Evolutionary conservation across 2,797 vertebrate genomes (phyloP), one percentile per base, ranked within the genome.

Genomic region (Dromococcyx pavoninus): DNA sequence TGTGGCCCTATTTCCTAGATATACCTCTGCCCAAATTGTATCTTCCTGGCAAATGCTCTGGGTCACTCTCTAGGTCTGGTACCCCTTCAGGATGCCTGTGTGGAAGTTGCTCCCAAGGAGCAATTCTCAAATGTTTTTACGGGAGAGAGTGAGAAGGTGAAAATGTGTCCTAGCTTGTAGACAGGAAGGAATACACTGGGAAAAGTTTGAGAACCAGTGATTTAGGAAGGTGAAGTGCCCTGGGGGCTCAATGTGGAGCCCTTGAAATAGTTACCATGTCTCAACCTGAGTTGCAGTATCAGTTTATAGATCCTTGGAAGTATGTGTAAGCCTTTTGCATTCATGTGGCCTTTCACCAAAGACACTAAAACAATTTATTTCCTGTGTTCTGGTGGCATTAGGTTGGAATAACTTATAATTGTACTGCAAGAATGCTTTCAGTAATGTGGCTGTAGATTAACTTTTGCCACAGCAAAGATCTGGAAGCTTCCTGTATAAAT

Each of bases 381-480:
- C 77, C 89, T 93, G 89, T 92, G 67, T 90, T 93, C 87, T 85
- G 88, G 71, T 93, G 88, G 71, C n/a, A 28, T 79, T 93, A 91
- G 71, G 41, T 85, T 93, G 77, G 76, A 91, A 53, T 87, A 93
- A 78, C 60, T 96, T 81, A 24, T 0, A 78, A 86, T 96, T 67
- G 80, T 87, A 67, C 85, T 88, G 41, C 71, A 87, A 51, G 76
- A 95, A 89, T 94, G 89, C 46, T 84, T 88, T 79, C 60, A 76
- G 83, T 88, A 86, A 87, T 6, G 33, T 76, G 67, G 60, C 89
- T 96, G 92, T 88, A 93, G 92, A 93, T 92, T 84, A 93, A 86
- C 74, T 91, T 92, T 62, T 2, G 7, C 79, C 85, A 33, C 79
- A 88, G 92, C 82, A 86, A 44, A 91, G 90, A 82, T 95, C 74